Evolutionary conservation across 2,888 invertebrate genomes (phyloP).

Genomic region (Chydorus sphaericus): DNA sequence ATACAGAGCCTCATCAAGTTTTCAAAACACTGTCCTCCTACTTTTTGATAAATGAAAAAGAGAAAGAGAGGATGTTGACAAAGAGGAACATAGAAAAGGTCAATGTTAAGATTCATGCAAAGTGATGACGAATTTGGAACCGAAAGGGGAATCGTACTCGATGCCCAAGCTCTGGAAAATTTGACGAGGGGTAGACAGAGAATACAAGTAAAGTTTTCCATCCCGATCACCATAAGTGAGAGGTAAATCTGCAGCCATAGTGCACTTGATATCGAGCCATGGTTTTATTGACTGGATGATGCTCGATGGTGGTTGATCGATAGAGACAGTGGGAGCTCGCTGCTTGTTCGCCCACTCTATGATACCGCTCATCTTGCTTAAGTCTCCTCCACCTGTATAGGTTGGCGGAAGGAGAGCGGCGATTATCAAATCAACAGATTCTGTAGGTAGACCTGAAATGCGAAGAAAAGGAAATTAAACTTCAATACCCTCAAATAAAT

Average conservation of each 20-base stretch:
- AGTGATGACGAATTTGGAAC: conserved; percentile 64
- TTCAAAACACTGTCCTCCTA: too few species aligned
- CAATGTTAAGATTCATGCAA: conserved; percentile 33
- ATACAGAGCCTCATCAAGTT: neutral
- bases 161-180: conserved; percentile 61
- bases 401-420: conserved; percentile 34
- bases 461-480: too few species aligned
- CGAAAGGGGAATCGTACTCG: conserved; percentile 69
- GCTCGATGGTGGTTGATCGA: conserved; percentile 58
- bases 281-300: conserved; percentile 30
- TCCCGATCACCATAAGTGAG: conserved; percentile 44
- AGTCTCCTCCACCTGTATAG: neutral
- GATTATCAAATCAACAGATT: conserved; percentile 37
- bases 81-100: too few species aligned
- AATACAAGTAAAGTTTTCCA: conserved; percentile 67
- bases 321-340: conserved; percentile 53
- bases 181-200: conserved; percentile 63
- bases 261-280: conserved; percentile 47
- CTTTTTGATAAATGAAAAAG: too few species aligned
- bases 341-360: conserved; percentile 53
- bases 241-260: conserved; percentile 54
- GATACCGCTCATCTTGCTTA: conserved; percentile 24
- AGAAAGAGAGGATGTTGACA: too few species aligned
- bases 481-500: neutral
- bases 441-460: neutral